These are phyloP conservation scores for Neomonachus schauinslandi DNA, from an alignment of 2,113 vertebrate species.

Conservation along the genomic window DNA sequence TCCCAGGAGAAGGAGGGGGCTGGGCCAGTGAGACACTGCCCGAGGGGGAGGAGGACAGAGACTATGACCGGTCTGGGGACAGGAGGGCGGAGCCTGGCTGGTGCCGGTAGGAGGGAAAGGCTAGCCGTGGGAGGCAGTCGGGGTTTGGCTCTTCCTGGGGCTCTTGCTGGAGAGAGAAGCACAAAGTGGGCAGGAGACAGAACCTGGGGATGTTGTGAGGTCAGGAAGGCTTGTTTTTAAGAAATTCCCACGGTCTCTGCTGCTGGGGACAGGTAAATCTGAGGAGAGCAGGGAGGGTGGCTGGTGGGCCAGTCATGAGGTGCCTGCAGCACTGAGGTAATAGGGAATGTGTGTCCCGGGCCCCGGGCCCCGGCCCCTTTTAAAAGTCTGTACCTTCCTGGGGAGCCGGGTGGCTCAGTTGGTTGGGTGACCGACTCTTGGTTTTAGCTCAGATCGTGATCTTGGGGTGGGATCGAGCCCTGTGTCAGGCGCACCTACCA, in stretches of 20 bases:
- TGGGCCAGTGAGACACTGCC: neutral
- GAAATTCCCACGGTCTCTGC: neutral
- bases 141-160: neutral
- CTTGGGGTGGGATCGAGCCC: neutral
- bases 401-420: neutral
- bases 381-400: neutral
- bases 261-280: neutral
- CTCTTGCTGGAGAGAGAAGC: neutral
- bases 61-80: neutral
- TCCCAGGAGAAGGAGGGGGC: neutral
- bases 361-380: neutral
- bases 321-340: neutral
- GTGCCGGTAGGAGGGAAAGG: fast-evolving
- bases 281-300: neutral
- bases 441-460: neutral
- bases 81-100: too few relatives aligned
- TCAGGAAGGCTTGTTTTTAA: neutral
- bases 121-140: fast-evolving
- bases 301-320: neutral
- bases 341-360: neutral
- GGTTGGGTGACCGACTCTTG: neutral
- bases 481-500: too few relatives aligned
- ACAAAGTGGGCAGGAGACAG: neutral
- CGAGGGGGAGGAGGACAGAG: neutral
- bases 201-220: neutral